Conservation (phyloP, 2,797 vertebrate species). For the Lates japonicus region DNA sequence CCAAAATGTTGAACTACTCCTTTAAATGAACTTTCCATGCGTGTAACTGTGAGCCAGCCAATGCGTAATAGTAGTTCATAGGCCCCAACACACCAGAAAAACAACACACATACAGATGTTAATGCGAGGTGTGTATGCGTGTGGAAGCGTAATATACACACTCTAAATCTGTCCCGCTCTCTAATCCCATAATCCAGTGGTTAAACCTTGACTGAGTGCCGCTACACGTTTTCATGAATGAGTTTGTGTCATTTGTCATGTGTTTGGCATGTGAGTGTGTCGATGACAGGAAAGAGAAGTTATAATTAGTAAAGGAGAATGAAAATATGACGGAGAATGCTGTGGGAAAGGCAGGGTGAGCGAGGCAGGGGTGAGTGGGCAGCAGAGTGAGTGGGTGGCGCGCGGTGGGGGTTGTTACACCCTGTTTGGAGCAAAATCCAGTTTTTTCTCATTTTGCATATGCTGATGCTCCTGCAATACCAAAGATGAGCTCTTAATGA, state of each 20-base stretch:
- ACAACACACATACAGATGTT: constrained; percentile 11
- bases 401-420: constrained; percentile 39
- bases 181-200: constrained; percentile 79
- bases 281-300: neutral
- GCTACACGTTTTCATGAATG: constrained; percentile 74
- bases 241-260: constrained; percentile 61
- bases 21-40: neutral
- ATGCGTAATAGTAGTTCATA: neutral
- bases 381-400: no score
- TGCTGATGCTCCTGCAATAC: constrained; percentile 13
- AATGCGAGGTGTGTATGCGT: constrained; percentile 2
- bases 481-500: constrained; percentile 11
- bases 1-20: neutral
- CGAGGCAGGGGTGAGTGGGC: no score
- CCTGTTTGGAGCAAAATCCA: constrained; percentile 49
- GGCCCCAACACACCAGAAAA: constrained; percentile 7
- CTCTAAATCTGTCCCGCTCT: constrained; percentile 69
- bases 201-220: constrained; percentile 67
- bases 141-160: constrained; percentile 31
- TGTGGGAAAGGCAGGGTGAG: neutral
- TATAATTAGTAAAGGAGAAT: neutral
- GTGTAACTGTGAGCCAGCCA: neutral
- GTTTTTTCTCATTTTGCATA: constrained; percentile 36
- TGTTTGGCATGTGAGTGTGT: constrained; percentile 41
- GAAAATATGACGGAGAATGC: constrained; percentile 1